These are phyloP conservation scores for Hystrix cristata DNA, from an alignment of 2,113 vertebrate genomes.

Conservation along the genomic window DNA sequence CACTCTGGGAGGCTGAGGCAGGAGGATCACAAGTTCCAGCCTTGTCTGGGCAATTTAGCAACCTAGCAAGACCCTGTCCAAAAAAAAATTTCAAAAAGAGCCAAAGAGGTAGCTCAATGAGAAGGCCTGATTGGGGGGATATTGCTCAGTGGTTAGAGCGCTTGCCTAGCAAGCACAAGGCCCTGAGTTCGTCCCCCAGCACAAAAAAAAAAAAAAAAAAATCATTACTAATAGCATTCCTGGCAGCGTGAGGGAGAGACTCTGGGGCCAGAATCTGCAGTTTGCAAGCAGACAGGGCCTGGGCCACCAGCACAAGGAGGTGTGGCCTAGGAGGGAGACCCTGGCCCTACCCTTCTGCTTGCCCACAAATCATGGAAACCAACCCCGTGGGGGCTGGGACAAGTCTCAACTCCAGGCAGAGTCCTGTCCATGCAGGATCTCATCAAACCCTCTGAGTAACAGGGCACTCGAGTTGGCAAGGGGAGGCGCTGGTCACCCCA, in stretches of 20 bases:
- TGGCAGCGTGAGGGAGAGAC: neutral
- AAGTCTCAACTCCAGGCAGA: neutral
- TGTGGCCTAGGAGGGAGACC: neutral
- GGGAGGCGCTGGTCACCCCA: neutral
- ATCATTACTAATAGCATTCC: neutral
- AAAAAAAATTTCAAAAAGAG: neutral
- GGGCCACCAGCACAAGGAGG: neutral
- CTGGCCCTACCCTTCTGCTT: neutral
- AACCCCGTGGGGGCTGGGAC: neutral
- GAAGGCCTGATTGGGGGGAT: neutral
- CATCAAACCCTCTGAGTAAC: neutral
- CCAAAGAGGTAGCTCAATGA: neutral
- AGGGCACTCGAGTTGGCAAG: neutral
- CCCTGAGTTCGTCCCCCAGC: no score
- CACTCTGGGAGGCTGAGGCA: no score
- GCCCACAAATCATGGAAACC: conserved; percentile 9
- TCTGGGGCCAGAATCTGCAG: neutral
- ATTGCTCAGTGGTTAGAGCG: no score
- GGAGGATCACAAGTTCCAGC: no score
- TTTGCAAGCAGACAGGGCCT: neutral
- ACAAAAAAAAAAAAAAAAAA: no score
- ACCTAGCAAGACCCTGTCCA: neutral
- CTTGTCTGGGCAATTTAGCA: no score
- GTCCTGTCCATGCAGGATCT: neutral
- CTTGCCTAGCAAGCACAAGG: no score